Evolutionary conservation across 2,888 invertebrate species (phyloP).

Genomic region (Megamerina dolium): DNA sequence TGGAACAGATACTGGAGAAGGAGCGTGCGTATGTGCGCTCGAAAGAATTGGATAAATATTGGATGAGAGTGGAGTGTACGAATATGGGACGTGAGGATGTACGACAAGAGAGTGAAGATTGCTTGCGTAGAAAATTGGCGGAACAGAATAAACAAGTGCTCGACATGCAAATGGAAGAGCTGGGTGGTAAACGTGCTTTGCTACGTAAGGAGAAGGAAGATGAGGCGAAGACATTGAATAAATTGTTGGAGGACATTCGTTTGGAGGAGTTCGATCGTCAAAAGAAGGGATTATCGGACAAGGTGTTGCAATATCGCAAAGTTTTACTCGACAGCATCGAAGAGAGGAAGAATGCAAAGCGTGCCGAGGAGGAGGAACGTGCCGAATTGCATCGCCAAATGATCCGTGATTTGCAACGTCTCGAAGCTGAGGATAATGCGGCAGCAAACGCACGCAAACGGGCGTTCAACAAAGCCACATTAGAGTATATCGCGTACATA

Average conservation of each 20-base stretch:
- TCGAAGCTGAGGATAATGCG: slow-evolving; percentile 27
- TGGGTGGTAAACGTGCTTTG: slow-evolving; percentile 19
- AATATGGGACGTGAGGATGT: slow-evolving; percentile 26
- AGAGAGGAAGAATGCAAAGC: slow-evolving; percentile 17
- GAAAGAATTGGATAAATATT: slow-evolving; percentile 30
- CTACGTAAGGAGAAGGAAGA: slow-evolving; percentile 20
- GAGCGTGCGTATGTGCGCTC: slow-evolving; percentile 25
- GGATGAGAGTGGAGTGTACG: slow-evolving; percentile 30
- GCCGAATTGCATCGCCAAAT: slow-evolving; percentile 31
- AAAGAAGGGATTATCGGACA: slow-evolving; percentile 4
- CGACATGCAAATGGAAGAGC: slow-evolving; percentile 23
- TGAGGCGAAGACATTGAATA: slow-evolving; percentile 23
- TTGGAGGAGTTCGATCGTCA: slow-evolving; percentile 28
- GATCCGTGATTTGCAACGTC: slow-evolving; percentile 27
- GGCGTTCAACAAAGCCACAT: slow-evolving; percentile 27
- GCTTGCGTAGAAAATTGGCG: slow-evolving; percentile 24
- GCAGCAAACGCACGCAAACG: slow-evolving; percentile 21
- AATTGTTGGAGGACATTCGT: slow-evolving; percentile 27
- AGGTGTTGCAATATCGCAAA: slow-evolving; percentile 25
- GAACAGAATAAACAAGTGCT: slow-evolving; percentile 24
- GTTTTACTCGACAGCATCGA: slow-evolving; percentile 30
- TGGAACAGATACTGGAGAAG: slow-evolving; percentile 41
- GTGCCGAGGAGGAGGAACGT: slow-evolving; percentile 21
- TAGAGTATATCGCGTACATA: slow-evolving; percentile 36
- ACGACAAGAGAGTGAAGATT: slow-evolving; percentile 24